phyloP scores from a whole-genome alignment of 2,888 invertebrate species.

The Synanthedon tipuliformis region DNA sequence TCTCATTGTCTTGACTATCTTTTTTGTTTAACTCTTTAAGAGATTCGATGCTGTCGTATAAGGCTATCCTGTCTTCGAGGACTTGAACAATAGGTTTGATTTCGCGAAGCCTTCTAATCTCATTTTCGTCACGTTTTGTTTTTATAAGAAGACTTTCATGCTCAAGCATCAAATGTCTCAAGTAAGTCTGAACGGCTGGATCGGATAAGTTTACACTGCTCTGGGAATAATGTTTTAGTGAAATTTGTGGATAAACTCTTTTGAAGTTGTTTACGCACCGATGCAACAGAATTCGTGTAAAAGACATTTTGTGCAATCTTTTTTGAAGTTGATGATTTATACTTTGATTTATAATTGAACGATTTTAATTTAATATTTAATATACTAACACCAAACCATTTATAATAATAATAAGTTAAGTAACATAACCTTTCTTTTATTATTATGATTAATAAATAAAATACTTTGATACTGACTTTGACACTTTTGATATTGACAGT shows the following conservation, averaged over 20 bases:
- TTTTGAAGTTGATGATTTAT: not conserved
- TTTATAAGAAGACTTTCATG: slow-evolving; percentile 58
- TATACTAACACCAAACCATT: too few relatives aligned
- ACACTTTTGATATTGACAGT: too few relatives aligned
- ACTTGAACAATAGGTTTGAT: slow-evolving; percentile 70
- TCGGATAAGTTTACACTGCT: slow-evolving; percentile 45
- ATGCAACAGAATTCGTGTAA: slow-evolving; percentile 20
- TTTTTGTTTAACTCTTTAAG: slow-evolving; percentile 73
- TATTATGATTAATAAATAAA: too few relatives aligned
- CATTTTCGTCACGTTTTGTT: slow-evolving; percentile 29
- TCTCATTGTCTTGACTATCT: slow-evolving; percentile 72
- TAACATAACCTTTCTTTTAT: too few relatives aligned
- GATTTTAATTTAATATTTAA: too few relatives aligned
- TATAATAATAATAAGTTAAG: too few relatives aligned
- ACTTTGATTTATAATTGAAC: too few relatives aligned
- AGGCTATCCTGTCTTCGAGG: slow-evolving; percentile 67
- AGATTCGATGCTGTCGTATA: slow-evolving; percentile 72
- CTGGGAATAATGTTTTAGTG: slow-evolving; percentile 33
- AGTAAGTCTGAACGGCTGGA: slow-evolving; percentile 59
- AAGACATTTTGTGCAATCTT: slow-evolving; percentile 19
- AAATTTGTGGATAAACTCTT: slow-evolving; percentile 14
- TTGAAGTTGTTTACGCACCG: slow-evolving; percentile 25
- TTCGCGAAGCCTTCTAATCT: slow-evolving; percentile 40
- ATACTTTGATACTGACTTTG: too few relatives aligned
- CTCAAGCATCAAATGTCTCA: slow-evolving; percentile 63